Percentiles rank a stretch among this genome's conserved stretches.
These are phyloP conservation scores for Etia nguti DNA, from an alignment of 2,113 vertebrate species.

Conservation along the genomic window DNA sequence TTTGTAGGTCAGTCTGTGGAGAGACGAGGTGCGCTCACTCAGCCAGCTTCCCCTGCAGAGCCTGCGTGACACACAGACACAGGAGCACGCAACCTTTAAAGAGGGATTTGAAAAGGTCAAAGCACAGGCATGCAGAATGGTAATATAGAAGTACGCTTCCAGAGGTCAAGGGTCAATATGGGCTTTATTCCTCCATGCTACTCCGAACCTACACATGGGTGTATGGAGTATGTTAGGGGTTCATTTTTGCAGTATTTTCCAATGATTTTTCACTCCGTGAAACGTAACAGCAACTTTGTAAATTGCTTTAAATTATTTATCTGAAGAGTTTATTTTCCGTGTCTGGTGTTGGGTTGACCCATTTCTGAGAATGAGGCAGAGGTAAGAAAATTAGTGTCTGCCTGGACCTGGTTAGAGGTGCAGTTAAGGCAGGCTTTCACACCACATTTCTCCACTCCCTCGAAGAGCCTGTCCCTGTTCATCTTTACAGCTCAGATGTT, in stretches of 20 bases:
- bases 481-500: conserved; percentile 13
- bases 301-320: background rate
- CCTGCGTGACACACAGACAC: conserved; percentile 48
- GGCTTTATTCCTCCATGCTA: conserved; percentile 36
- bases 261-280: background rate
- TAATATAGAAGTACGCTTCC: conserved; percentile 57
- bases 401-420: conserved; percentile 62
- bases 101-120: conserved; percentile 74
- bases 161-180: conserved; percentile 60
- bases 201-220: background rate
- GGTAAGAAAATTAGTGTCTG: conserved; percentile 37
- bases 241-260: background rate
- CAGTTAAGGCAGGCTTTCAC: conserved; percentile 24
- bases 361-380: conserved; percentile 47
- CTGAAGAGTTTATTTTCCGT: background rate
- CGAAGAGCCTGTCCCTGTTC: background rate
- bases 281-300: background rate
- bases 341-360: conserved; percentile 44
- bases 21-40: conserved; percentile 49
- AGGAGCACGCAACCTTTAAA: conserved; percentile 70
- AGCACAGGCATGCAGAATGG: conserved; percentile 64
- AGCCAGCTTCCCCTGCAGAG: conserved; percentile 41
- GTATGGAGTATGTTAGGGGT: background rate
- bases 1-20: conserved; percentile 70
- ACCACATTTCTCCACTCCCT: background rate